Evolutionary conservation across 1,140 invertebrate genomes (phyloP), one percentile per base, ranked within the genome.

Genomic region (Heliconius hermathena): DNA sequence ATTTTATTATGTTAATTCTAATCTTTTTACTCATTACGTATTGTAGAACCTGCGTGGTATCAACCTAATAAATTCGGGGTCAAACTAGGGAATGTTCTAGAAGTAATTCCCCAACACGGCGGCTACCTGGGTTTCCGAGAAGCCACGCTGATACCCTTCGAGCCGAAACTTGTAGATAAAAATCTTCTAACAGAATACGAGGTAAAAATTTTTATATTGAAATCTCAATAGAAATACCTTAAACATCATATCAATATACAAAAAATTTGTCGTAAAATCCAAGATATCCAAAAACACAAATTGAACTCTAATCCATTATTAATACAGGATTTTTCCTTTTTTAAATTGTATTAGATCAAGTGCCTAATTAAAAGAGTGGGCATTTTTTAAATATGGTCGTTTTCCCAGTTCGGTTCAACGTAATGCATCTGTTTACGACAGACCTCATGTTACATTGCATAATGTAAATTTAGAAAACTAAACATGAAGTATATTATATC

Each of bases 91-190:
- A 99, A 99, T 92, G 96, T 99, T 60, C 94, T 99, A n/a, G 96
- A 99, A 93, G 97, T 99, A 4, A 93, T 97, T 18, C 95, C 97
- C 72, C 96, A 94, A 16, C 86, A 91, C 49, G 93, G 82, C 20
- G 95, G 95, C 0, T 97, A 96, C 87, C 90, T 97, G 13, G 95
- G 95, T 79, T 99, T 99, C 92, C 96, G 96, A 81, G 96, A 98
- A 49, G 95, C 99, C 1, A 99, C 98, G 13, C 93, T 99, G 49
- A 97, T 99, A 8, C 99, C 99, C 5, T 99, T 98, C 87, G 98
- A 99, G 92, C 97, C 96, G 1, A 99, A 98, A 90, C 94, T 99
- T 76, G 98, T 99, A 78, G 96, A 99, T 82, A 92, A 96, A 8
- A 95, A 95, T 71, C 94, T 99, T 85, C 95, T 99, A 11, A 98